phyloP scores from a whole-genome alignment of 1,140 invertebrate species.

The Atopsyche davidsoni region DNA sequence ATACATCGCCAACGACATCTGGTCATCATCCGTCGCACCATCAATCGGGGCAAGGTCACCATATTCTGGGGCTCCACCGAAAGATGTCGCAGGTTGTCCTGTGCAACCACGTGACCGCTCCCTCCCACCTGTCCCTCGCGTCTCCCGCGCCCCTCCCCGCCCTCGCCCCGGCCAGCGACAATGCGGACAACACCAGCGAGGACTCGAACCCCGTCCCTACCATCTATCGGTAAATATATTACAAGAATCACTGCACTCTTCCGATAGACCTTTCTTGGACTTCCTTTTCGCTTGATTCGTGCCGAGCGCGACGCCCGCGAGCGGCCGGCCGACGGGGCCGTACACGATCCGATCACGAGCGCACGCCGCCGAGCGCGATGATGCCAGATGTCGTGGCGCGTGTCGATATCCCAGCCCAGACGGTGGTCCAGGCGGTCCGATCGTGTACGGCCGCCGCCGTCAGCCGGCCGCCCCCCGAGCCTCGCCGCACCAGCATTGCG shows the following conservation, averaged over 20 bases:
- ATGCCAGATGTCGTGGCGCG: too few relatives aligned
- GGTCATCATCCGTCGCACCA: conserved; percentile 14
- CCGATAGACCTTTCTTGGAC: too few relatives aligned
- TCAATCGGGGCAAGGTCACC: conserved; percentile 2
- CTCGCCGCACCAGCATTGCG: too few relatives aligned
- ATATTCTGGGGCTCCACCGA: conserved; percentile 16
- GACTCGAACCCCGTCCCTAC: conserved; percentile 72
- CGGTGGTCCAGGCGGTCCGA: too few relatives aligned
- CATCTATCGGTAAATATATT: conserved; percentile 67
- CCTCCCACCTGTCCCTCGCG: not conserved
- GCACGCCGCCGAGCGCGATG: too few relatives aligned
- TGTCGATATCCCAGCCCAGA: too few relatives aligned
- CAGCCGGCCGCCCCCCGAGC: too few relatives aligned
- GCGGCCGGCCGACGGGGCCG: too few relatives aligned
- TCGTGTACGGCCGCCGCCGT: too few relatives aligned
- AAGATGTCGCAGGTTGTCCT: conserved; percentile 44
- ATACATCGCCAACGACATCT: conserved; percentile 26
- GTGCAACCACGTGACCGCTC: conserved; percentile 33
- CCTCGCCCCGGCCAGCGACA: conserved; percentile 51
- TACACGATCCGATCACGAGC: too few relatives aligned
- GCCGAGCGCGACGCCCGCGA: too few relatives aligned
- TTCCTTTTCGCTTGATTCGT: not conserved
- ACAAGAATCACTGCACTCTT: not conserved
- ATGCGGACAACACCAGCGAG: conserved; percentile 69
- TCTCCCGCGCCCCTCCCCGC: conserved; percentile 27